Conservation (phyloP, 2,113 vertebrate genomes). For the Brachyistius frenatus region DNA sequence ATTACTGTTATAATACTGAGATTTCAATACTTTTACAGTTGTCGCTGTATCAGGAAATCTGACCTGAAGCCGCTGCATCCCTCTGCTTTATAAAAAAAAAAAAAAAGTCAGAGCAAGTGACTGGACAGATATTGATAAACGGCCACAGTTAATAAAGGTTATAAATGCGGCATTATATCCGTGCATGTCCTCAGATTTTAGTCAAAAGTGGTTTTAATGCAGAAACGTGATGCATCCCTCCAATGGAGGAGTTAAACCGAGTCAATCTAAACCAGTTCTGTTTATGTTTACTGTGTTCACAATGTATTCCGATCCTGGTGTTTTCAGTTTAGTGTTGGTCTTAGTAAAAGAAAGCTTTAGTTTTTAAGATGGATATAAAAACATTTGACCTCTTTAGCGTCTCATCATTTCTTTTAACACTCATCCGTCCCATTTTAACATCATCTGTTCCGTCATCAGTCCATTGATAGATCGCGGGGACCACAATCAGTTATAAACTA, state of each 20-base stretch:
- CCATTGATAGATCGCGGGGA: constrained; percentile 19
- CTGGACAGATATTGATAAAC: too few relatives aligned
- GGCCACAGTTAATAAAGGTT: not conserved
- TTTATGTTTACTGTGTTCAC: not conserved
- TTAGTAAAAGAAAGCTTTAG: not conserved
- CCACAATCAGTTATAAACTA: constrained; percentile 11
- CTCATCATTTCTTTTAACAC: not conserved
- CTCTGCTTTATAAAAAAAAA: not conserved
- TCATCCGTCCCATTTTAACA: not conserved
- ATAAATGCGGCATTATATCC: constrained; percentile 2
- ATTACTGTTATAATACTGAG: not conserved
- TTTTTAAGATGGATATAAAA: too few relatives aligned
- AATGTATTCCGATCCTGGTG: not conserved
- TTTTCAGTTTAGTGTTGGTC: not conserved
- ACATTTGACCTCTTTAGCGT: too few relatives aligned
- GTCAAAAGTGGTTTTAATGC: not conserved
- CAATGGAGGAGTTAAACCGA: constrained; percentile 16
- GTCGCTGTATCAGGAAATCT: not conserved
- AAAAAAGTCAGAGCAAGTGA: too few relatives aligned
- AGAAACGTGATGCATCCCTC: constrained; percentile 16
- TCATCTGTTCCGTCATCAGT: not conserved
- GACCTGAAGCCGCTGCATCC: constrained; percentile 12
- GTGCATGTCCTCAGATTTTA: not conserved
- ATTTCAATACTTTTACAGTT: not conserved
- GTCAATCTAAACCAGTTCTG: not conserved